phyloP scores from a whole-genome alignment of 2,797 vertebrate species.

The Gymnoscopelus microlampas region DNA sequence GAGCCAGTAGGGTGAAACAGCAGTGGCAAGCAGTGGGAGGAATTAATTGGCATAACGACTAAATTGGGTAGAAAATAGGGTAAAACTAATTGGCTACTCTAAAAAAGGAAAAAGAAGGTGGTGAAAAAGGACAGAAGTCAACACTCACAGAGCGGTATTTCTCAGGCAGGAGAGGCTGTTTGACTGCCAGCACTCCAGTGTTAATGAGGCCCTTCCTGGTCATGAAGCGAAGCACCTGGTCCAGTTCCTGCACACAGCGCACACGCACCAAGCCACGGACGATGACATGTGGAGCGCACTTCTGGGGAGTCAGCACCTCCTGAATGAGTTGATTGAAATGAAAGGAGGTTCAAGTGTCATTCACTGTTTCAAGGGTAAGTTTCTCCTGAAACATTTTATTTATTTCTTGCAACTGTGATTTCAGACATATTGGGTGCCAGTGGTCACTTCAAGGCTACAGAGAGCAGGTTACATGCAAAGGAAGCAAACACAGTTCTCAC shows the following conservation, averaged over 20 bases:
- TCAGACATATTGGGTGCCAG: too few species aligned
- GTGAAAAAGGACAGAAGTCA: too few species aligned
- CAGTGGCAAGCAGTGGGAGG: too few species aligned
- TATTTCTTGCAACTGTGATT: too few species aligned
- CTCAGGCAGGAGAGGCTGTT: slow-evolving; percentile 88
- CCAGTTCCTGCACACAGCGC: slow-evolving; percentile 93
- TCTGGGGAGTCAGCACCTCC: slow-evolving; percentile 92
- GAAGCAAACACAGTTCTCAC: too few species aligned
- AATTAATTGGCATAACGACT: too few species aligned
- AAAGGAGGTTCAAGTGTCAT: slow-evolving; percentile 11
- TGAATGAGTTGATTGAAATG: slow-evolving; percentile 71
- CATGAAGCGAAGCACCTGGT: slow-evolving; percentile 94
- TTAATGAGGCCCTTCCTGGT: slow-evolving; percentile 97
- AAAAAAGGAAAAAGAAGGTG: too few species aligned
- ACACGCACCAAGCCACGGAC: slow-evolving; percentile 90
- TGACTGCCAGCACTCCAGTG: slow-evolving; percentile 89
- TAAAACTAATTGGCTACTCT: too few species aligned
- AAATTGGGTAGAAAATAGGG: too few species aligned
- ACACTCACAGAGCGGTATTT: slow-evolving; percentile 85
- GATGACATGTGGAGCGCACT: slow-evolving; percentile 88
- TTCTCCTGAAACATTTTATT: neutral
- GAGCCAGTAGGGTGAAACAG: too few species aligned
- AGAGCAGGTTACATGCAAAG: too few species aligned
- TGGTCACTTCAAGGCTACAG: too few species aligned
- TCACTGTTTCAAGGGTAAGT: neutral